Base-by-base conservation (phyloP, 2,888 invertebrate genomes). In the Peribatodes rhomboidaria region DNA sequence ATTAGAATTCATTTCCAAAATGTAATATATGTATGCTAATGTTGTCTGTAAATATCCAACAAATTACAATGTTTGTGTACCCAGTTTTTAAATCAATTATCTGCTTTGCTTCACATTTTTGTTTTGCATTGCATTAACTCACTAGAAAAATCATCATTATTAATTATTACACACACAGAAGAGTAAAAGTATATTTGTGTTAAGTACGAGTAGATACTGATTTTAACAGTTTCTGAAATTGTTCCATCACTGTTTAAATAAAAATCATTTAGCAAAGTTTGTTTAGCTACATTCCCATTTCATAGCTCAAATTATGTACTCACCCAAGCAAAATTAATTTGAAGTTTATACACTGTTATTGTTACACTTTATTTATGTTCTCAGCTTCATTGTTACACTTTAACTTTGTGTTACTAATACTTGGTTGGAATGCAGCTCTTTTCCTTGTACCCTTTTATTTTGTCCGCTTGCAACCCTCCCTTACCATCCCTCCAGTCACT, bases 401-500 rank as follows among this genome's bases (percentile, higher is more conserved):
- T 49, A 33, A 44, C n/a, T 35, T 59, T 59, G 22, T 79, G 68
- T 85, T 80, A 84, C 81, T 90, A 88, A 90, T 88, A 85, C 92
- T 89, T 92, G 92, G 93, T 90, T 89, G 91, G 83, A 85, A 86
- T 75, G 87, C 92, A 92, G 89, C 81, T 87, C 89, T 87, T 77
- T 72, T 70, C 74, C 74, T 2, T 20, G 33, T 67, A 66, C 42
- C 58, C 68, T 61, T 65, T 69, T 52, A 41, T 50, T 62, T 72
- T 70, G 67, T 77, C 80, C 76, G 73, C 74, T 79, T 81, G 68
- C 69, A 59, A 61, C 71, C 72, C 57, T 52, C 65, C 70, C 65
- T 62, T 52, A 79, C 76, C 37, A 13, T 16, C 41, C 35, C 20
- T 53, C 61, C 68, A 33, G 18, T 57, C 61, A 61, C 67, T 60